Evolutionary conservation across 2,888 invertebrate species (phyloP), one percentile per base, ranked within the genome.

Genomic region (Microchrysa polita): DNA sequence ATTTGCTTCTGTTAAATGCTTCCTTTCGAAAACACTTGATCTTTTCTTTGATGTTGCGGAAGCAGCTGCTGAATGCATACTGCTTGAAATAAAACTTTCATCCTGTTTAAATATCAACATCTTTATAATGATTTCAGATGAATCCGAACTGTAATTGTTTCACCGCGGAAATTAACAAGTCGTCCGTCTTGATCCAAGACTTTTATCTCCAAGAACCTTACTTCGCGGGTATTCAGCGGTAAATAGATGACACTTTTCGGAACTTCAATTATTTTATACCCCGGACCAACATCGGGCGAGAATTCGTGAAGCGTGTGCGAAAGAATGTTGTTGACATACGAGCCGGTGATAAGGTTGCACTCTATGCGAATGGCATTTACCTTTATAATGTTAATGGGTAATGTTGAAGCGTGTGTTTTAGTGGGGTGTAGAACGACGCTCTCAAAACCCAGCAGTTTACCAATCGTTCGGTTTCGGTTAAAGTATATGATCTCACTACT

Each of bases 301-400:
- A 83, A 83, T 77, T 81, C 79, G 74, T 83, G 80, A 67, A 83
- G 78, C 4, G 79, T 81, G 74, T 83, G 81, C 4, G 79, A 78
- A 23, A 74, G 78, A 57, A 76, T 76, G 12, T 78, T 78, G 75
- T 78, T 78, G 27, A 76, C 72, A 75, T 71, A 78, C 14, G 78
- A 77, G 23, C 76, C 76, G 2, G 53, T 18, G 4, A 77, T 61
- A 53, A 78, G 75, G 73, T 76, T 77, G 67, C 76, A 78, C 42
- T 76, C 74, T 27, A 77, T 18, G 4, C 53, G 34, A 22, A 74
- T 74, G 27, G 73, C 69, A 55, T 74, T 77, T 14, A 82, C 77
- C 67, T 79, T 80, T 48, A 78, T 75, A 74, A 81, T 82, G 67
- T 80, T 76, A 18, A 81, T 79, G 16, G 81, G 79, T 73, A 80